Evolutionary conservation across 2,888 invertebrate species (phyloP).

Genomic region (Aspidiotus destructor): DNA sequence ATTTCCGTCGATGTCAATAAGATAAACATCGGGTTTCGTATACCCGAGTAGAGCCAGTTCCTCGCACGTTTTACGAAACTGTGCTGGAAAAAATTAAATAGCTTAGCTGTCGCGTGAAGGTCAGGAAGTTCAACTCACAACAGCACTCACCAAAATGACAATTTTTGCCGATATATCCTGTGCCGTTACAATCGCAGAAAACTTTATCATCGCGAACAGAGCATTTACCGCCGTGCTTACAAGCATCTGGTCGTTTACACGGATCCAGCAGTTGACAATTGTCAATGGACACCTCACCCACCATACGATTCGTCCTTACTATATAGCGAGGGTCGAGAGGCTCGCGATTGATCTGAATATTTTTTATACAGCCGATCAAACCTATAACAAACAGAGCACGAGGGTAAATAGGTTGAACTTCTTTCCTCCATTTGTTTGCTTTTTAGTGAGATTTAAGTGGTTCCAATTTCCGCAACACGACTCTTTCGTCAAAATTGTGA

Average conservation of each 20-base stretch:
- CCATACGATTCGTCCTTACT: conserved; percentile 69
- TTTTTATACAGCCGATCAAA: conserved; percentile 83
- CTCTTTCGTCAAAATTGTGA: too few species aligned
- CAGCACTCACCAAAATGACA: conserved; percentile 65
- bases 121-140: not conserved
- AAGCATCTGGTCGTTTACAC: conserved; percentile 78
- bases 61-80: conserved; percentile 83
- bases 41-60: conserved; percentile 80
- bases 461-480: too few species aligned
- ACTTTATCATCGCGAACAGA: conserved; percentile 78
- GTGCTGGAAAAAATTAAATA: conserved; percentile 48
- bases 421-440: not conserved
- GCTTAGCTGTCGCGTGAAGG: not conserved
- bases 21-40: conserved; percentile 79
- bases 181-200: conserved; percentile 80
- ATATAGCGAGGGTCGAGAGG: conserved; percentile 71
- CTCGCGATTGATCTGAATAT: conserved; percentile 72
- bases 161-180: conserved; percentile 85
- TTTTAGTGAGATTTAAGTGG: not conserved
- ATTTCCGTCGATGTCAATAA: conserved; percentile 88
- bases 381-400: conserved; percentile 46
- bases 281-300: conserved; percentile 80
- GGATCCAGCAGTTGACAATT: conserved; percentile 85
- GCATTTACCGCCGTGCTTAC: conserved; percentile 85
- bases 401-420: too few species aligned